A percentile compares a stretch with the other conserved stretches of the same genome.
Conservation (phyloP, 2,888 invertebrate species). For the Muschampia staudingeri region DNA sequence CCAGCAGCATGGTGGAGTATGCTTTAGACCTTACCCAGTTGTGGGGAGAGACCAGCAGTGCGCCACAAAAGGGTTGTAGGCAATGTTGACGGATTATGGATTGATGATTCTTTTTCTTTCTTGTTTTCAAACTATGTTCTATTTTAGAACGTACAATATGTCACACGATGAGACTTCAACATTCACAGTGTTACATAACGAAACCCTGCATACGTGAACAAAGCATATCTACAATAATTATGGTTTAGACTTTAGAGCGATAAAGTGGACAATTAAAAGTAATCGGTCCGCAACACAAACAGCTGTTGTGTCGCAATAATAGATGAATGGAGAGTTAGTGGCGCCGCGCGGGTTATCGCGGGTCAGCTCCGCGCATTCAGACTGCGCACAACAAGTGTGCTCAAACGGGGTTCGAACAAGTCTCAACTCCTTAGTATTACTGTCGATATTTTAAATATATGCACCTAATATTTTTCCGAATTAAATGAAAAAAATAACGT, state of each 20-base stretch:
- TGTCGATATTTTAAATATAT: too few relatives aligned
- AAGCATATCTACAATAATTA: slow-evolving; percentile 35
- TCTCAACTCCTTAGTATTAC: too few relatives aligned
- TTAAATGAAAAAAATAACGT: too few relatives aligned
- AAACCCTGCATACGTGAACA: slow-evolving; percentile 21
- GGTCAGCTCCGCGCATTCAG: neutral
- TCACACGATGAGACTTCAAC: neutral
- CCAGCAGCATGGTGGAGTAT: too few relatives aligned
- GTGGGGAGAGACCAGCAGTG: too few relatives aligned
- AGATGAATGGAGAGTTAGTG: slow-evolving; percentile 32
- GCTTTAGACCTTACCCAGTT: too few relatives aligned
- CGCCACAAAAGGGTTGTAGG: too few relatives aligned
- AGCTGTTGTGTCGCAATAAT: slow-evolving; percentile 63
- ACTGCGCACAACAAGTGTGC: neutral
- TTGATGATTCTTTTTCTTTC: too few relatives aligned
- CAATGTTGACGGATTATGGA: too few relatives aligned
- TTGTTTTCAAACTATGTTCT: too few relatives aligned
- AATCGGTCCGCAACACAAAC: slow-evolving; percentile 81
- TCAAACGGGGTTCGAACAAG: neutral
- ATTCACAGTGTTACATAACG: slow-evolving; percentile 24
- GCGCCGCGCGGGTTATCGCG: slow-evolving; percentile 28
- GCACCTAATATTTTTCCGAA: too few relatives aligned
- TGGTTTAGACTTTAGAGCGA: slow-evolving; percentile 35
- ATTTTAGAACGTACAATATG: neutral
- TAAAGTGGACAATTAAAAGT: slow-evolving; percentile 76